Conservation (phyloP, 2,113 vertebrate genomes). For the Irena cyanogastra region DNA sequence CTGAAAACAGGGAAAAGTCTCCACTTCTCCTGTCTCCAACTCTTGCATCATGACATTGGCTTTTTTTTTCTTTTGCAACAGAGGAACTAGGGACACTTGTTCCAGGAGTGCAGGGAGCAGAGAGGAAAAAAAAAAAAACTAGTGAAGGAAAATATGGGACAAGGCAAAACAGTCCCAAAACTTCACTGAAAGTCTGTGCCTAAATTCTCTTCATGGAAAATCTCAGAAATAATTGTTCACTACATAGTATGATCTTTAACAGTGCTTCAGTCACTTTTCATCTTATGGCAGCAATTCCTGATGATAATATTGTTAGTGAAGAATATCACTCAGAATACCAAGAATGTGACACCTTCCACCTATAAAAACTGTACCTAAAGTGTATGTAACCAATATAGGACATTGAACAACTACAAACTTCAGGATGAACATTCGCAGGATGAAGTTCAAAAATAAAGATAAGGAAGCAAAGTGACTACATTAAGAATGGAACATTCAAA, state of each 20-base stretch:
- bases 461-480: background rate
- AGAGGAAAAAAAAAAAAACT: background rate
- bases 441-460: background rate
- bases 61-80: background rate
- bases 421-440: background rate
- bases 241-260: background rate
- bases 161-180: background rate
- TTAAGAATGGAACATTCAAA: background rate
- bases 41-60: background rate
- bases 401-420: background rate
- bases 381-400: background rate
- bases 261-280: background rate
- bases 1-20: background rate
- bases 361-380: background rate
- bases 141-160: background rate
- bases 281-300: background rate
- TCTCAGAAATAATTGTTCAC: background rate
- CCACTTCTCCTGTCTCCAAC: background rate
- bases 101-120: background rate
- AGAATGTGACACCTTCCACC: background rate
- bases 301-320: background rate
- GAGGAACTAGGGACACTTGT: fast-evolving
- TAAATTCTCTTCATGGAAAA: background rate
- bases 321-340: background rate
- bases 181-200: background rate